phyloP scores from a whole-genome alignment of 2,888 invertebrate species.

The Synergus umbraculus region DNA sequence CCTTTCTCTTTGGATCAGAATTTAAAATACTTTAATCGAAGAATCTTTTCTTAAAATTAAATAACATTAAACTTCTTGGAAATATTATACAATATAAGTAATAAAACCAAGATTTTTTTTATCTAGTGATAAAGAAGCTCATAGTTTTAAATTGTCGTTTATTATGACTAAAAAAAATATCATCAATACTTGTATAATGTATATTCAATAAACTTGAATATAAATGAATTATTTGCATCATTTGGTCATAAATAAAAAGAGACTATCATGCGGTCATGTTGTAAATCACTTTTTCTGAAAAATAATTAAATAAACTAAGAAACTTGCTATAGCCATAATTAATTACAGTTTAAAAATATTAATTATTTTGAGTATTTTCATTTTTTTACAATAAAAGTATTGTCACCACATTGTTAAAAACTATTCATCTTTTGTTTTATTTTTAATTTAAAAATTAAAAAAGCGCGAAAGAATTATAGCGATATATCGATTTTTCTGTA shows the following conservation, averaged over 20 bases:
- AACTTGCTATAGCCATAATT: no score
- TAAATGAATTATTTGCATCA: background rate
- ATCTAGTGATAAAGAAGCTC: background rate
- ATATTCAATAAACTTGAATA: background rate
- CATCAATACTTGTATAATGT: background rate
- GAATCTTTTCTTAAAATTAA: no score
- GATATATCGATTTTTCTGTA: no score
- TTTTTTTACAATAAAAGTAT: no score
- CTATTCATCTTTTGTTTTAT: no score
- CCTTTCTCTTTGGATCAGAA: background rate
- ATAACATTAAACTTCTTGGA: no score
- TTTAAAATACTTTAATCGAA: background rate
- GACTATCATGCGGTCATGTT: background rate
- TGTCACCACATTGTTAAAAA: no score
- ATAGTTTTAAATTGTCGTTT: background rate
- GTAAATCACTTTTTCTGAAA: background rate
- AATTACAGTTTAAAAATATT: no score
- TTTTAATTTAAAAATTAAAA: no score
- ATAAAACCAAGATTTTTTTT: background rate
- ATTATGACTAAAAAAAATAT: background rate
- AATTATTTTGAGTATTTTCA: no score
- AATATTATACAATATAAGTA: background rate
- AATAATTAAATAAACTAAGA: background rate
- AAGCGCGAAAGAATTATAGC: no score
- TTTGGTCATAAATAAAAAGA: background rate